Percentiles rank a stretch among this genome's conserved stretches.
These are phyloP conservation scores for Pantherophis alleghaniensis DNA, from an alignment of 2,797 vertebrate species.

Conservation along the genomic window DNA sequence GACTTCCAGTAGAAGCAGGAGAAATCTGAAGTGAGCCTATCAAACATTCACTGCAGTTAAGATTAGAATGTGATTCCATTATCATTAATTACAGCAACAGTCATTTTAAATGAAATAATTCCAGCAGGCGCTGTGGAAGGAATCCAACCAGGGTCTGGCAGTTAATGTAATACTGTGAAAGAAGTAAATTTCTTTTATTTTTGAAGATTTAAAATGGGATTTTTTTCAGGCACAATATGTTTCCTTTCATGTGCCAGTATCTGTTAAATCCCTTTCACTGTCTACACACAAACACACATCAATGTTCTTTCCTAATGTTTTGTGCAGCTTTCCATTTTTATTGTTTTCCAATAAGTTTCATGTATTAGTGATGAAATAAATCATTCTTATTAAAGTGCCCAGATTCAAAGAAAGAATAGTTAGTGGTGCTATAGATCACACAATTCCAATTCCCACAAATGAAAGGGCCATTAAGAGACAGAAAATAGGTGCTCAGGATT, in stretches of 20 bases:
- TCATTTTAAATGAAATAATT: neutral
- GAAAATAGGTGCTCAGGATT: neutral
- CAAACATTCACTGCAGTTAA: neutral
- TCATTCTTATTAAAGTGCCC: neutral
- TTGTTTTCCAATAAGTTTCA: neutral
- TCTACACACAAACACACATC: neutral
- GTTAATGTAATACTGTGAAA: neutral
- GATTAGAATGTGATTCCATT: neutral
- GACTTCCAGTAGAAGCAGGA: neutral
- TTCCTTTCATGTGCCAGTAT: neutral
- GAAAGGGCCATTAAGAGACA: neutral
- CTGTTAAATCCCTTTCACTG: neutral
- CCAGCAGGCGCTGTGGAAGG: neutral
- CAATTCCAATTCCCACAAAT: neutral
- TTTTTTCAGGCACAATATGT: neutral
- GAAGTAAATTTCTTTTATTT: neutral
- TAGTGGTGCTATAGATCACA: neutral
- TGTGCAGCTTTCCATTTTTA: neutral
- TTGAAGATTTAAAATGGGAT: neutral
- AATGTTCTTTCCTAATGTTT: neutral
- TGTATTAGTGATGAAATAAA: neutral
- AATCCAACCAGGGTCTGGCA: neutral
- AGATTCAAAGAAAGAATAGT: constrained; percentile 2
- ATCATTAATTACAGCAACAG: neutral
- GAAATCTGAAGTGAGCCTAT: neutral